Percentiles rank a stretch among this genome's conserved stretches.
phyloP scores from a whole-genome alignment of 1,140 invertebrate species.

The Diplogasteroides magnus region DNA sequence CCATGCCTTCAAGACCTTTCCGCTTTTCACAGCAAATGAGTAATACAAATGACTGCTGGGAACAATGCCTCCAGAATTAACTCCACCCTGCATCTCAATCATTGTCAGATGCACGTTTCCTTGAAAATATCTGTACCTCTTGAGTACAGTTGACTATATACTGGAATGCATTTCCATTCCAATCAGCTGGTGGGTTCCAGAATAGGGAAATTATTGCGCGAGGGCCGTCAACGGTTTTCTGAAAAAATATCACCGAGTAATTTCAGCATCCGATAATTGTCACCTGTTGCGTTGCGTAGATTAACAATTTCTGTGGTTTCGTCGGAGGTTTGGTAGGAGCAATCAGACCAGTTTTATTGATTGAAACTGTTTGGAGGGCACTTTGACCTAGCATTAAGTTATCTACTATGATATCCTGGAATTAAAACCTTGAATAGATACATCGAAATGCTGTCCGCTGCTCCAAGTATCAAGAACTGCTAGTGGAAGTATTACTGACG shows the following conservation, averaged over 20 bases:
- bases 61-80: slow-evolving; percentile 18
- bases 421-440: slow-evolving; percentile 17
- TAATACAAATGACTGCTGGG: slow-evolving; percentile 21
- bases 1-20: slow-evolving; percentile 24
- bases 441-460: slow-evolving; percentile 48
- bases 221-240: slow-evolving; percentile 52
- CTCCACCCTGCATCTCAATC: slow-evolving; percentile 13
- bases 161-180: slow-evolving; percentile 52
- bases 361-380: slow-evolving; percentile 40
- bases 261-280: slow-evolving; percentile 12
- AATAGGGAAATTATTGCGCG: slow-evolving; percentile 54
- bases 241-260: slow-evolving; percentile 19
- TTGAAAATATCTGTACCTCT: slow-evolving; percentile 16
- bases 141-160: slow-evolving; percentile 50
- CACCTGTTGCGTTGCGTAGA: slow-evolving; percentile 52
- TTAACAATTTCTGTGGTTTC: slow-evolving; percentile 36
- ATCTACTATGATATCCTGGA: slow-evolving; percentile 2
- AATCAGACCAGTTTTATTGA: slow-evolving; percentile 42
- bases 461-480: slow-evolving; percentile 40
- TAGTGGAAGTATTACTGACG: slow-evolving; percentile 32
- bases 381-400: slow-evolving; percentile 35
- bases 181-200: slow-evolving; percentile 50
- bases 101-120: slow-evolving; percentile 3
- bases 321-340: slow-evolving; percentile 51
- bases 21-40: slow-evolving; percentile 48